These are phyloP conservation scores for Paratrypauchen microcephalus DNA, from an alignment of 2,797 vertebrate genomes.

Conservation along the genomic window DNA sequence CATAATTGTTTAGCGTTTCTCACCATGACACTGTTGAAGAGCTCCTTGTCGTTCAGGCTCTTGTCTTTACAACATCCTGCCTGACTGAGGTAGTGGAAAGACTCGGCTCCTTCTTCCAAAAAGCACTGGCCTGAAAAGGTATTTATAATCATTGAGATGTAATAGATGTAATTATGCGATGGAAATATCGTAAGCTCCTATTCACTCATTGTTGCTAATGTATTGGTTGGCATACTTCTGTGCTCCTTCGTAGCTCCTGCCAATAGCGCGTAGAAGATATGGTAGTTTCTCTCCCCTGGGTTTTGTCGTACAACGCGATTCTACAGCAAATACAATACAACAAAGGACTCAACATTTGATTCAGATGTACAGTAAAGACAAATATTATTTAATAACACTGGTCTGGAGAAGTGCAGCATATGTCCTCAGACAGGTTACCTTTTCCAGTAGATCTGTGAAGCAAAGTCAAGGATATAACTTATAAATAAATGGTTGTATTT, in stretches of 20 bases:
- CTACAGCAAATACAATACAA: constrained; percentile 69
- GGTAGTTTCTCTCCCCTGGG: constrained; percentile 90
- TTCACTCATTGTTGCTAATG: not conserved
- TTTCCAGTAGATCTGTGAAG: constrained; percentile 89
- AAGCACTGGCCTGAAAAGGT: constrained; percentile 74
- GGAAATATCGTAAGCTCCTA: not conserved
- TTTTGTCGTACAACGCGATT: constrained; percentile 93
- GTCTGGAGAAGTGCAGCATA: not conserved
- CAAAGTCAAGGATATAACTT: constrained; percentile 70
- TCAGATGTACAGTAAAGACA: constrained; percentile 13
- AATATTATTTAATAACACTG: not conserved
- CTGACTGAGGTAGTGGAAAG: constrained; percentile 86
- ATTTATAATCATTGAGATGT: not conserved
- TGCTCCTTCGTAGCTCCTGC: constrained; percentile 82
- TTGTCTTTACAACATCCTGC: constrained; percentile 88
- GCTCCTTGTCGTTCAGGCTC: constrained; percentile 84
- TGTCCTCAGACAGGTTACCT: constrained; percentile 73
- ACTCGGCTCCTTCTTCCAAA: constrained; percentile 82
- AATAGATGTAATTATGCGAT: not conserved
- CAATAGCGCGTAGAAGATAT: constrained; percentile 92
- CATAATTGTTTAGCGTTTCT: constrained; percentile 17
- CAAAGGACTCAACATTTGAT: constrained; percentile 26
- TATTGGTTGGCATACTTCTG: constrained; percentile 76
- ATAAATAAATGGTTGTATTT: not conserved
- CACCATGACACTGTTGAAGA: constrained; percentile 91